phyloP scores from a whole-genome alignment of 2,888 invertebrate genomes.

The Odontocerum albicorne region DNA sequence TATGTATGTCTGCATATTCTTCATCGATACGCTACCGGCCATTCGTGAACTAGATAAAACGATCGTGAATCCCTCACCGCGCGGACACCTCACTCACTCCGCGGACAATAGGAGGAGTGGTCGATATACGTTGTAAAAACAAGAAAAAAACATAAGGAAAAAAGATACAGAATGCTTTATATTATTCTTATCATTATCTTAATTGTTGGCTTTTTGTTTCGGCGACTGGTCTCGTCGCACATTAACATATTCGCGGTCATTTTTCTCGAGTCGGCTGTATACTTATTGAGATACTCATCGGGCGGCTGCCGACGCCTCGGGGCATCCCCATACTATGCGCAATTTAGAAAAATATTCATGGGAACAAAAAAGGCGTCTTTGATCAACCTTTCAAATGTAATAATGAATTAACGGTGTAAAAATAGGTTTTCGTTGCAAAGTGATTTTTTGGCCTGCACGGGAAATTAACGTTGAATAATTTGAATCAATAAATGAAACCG shows the following conservation, averaged over 20 bases:
- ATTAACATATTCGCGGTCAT: conserved; percentile 36
- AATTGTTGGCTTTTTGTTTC: conserved; percentile 35
- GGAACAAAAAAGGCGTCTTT: conserved; percentile 11
- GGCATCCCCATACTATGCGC: background rate
- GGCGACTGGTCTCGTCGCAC: conserved; percentile 29
- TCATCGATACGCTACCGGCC: no score
- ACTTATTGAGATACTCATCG: conserved; percentile 34
- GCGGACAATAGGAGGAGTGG: conserved; percentile 23
- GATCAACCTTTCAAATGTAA: no score
- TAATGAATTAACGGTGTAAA: no score
- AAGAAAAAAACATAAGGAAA: conserved; percentile 21
- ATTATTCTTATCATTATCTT: conserved; percentile 35
- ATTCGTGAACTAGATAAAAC: no score
- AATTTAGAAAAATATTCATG: conserved; percentile 12
- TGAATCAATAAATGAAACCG: no score
- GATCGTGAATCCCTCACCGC: no score
- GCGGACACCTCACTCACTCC: no score
- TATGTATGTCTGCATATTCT: no score
- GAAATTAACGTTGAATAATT: no score
- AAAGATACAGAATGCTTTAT: conserved; percentile 26
- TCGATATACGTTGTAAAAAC: background rate
- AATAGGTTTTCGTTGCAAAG: no score
- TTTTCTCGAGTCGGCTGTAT: conserved; percentile 32
- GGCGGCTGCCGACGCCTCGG: conserved; percentile 15
- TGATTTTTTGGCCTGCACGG: no score